Conservation (phyloP, 2,797 vertebrate species). For the Anniella stebbinsi region DNA sequence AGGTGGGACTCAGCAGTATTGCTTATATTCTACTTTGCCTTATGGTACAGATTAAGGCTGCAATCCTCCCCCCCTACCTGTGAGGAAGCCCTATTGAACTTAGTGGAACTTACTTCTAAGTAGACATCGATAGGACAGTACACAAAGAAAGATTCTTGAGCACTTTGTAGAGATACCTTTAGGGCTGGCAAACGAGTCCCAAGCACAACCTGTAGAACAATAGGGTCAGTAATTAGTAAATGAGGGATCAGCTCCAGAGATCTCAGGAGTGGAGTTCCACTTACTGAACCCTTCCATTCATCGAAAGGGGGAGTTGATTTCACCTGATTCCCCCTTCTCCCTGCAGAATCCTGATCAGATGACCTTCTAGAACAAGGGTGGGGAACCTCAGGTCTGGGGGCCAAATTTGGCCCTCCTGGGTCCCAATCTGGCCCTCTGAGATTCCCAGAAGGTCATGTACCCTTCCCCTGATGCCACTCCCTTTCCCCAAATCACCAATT, state of each 20-base stretch:
- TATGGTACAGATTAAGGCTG: not conserved
- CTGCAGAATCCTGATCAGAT: no score
- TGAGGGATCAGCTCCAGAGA: not conserved
- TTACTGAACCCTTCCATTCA: not conserved
- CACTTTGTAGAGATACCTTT: not conserved
- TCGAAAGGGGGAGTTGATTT: not conserved
- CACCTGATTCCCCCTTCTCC: not conserved
- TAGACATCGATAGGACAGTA: not conserved
- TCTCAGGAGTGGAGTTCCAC: not conserved
- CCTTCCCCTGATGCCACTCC: no score
- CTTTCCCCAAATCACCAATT: no score
- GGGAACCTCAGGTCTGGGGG: not conserved
- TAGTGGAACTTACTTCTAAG: not conserved
- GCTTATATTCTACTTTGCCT: not conserved
- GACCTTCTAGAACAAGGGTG: no score
- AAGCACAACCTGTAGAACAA: not conserved
- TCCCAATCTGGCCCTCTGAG: no score
- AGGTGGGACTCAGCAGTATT: conserved; percentile 33
- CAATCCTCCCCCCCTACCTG: not conserved
- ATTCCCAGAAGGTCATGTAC: no score
- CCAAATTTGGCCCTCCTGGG: no score
- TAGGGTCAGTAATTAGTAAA: not conserved
- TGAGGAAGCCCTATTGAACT: not conserved
- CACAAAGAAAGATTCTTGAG: not conserved
- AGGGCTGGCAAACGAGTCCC: not conserved